These are phyloP conservation scores for Calephelis perditalis DNA, from an alignment of 2,888 invertebrate genomes.

Conservation along the genomic window DNA sequence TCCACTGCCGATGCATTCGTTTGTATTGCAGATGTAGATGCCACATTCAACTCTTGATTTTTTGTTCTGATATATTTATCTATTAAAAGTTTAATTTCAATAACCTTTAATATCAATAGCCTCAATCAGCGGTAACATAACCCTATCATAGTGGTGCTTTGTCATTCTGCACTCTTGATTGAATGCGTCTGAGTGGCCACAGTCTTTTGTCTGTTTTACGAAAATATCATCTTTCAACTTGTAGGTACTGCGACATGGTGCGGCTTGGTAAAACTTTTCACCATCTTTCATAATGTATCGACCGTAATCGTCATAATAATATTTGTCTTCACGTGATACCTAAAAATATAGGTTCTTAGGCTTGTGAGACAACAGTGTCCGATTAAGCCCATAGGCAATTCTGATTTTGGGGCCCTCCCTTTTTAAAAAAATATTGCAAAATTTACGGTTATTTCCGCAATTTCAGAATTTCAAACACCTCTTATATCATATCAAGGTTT, in stretches of 20 bases:
- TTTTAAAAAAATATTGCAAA: no score
- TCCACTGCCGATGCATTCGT: no score
- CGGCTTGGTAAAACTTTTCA: constrained; percentile 48
- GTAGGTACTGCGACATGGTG: constrained; percentile 49
- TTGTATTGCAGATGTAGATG: no score
- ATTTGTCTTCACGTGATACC: constrained; percentile 36
- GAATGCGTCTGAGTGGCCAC: constrained; percentile 42
- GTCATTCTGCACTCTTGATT: constrained; percentile 40
- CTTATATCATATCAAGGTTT: no score
- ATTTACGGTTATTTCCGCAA: no score
- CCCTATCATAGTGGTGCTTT: constrained; percentile 34
- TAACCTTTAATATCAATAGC: constrained; percentile 40
- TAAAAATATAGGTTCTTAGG: constrained; percentile 25
- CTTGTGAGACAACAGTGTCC: neutral
- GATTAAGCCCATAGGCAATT: no score
- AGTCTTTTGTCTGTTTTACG: constrained; percentile 41
- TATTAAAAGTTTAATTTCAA: neutral
- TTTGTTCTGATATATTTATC: no score
- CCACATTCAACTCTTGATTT: neutral
- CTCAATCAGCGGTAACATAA: constrained; percentile 39
- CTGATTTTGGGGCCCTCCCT: no score
- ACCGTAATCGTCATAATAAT: constrained; percentile 48
- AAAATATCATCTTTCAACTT: constrained; percentile 38
- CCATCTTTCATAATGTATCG: constrained; percentile 42
- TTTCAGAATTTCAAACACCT: no score